These are phyloP conservation scores for Xestia xanthographa DNA, from an alignment of 2,888 invertebrate genomes.

Conservation along the genomic window DNA sequence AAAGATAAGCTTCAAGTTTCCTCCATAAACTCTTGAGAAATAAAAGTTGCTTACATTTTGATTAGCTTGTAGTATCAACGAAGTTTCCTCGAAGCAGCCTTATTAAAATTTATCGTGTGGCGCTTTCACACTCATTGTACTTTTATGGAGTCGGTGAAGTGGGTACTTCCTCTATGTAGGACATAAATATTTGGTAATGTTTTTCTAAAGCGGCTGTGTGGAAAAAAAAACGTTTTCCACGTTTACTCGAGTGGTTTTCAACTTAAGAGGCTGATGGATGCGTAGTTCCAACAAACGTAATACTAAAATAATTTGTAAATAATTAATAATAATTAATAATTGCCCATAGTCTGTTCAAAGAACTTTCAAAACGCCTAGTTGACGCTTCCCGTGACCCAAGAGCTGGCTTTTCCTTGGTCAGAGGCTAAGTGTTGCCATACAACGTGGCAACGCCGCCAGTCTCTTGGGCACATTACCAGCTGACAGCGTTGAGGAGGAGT, in stretches of 20 bases:
- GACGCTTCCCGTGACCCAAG: no score
- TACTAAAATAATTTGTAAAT: no score
- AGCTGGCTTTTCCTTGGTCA: no score
- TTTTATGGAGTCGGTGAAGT: conserved; percentile 30
- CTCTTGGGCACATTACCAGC: no score
- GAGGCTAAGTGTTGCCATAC: no score
- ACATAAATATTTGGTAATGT: conserved; percentile 10
- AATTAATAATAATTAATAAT: no score
- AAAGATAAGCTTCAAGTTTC: conserved; percentile 28
- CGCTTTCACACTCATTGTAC: conserved; percentile 12
- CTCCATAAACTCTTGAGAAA: conserved; percentile 16
- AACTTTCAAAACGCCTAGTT: no score
- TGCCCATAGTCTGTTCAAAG: no score
- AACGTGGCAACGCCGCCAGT: no score
- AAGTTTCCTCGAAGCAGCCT: conserved; percentile 9
- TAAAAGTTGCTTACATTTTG: conserved; percentile 50
- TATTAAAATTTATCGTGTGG: conserved; percentile 47
- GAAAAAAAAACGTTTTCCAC: neutral
- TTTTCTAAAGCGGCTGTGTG: neutral
- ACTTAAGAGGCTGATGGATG: no score
- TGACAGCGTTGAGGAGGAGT: no score
- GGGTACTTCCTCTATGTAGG: neutral
- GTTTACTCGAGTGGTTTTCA: neutral
- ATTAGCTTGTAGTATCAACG: conserved; percentile 28
- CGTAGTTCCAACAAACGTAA: no score